A percentile compares a stretch with the other conserved stretches of the same genome.
Conservation (phyloP, 2,797 vertebrate species). For the Thamnophis elegans region DNA sequence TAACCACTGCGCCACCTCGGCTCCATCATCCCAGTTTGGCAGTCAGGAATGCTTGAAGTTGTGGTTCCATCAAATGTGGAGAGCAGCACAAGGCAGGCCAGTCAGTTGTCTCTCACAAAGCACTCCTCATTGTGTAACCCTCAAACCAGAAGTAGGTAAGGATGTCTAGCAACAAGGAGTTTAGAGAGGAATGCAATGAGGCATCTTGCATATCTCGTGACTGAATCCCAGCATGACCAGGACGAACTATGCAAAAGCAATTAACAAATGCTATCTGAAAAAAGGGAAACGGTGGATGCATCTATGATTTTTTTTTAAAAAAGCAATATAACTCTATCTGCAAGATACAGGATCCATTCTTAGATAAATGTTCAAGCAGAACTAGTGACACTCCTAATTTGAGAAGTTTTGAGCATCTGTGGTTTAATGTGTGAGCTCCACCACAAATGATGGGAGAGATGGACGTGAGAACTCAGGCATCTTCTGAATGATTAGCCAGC, state of each 20-base stretch:
- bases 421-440: background rate
- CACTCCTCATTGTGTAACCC: background rate
- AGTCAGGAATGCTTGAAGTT: background rate
- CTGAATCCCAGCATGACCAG: background rate
- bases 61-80: background rate
- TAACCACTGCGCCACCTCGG: too few relatives aligned
- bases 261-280: background rate
- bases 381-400: background rate
- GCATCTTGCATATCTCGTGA: background rate
- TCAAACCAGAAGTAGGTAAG: background rate
- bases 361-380: background rate
- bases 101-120: background rate
- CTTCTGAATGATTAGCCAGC: background rate
- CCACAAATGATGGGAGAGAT: background rate
- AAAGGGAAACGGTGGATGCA: background rate
- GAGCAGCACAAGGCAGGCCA: background rate
- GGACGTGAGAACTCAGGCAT: too few relatives aligned
- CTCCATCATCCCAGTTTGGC: too few relatives aligned
- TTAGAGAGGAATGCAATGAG: background rate
- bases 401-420: background rate
- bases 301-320: background rate
- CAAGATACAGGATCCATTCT: background rate
- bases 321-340: background rate
- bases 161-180: background rate
- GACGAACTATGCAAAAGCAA: background rate